phyloP scores from a whole-genome alignment of 2,797 vertebrate genomes.

The Myotis pilosus region DNA sequence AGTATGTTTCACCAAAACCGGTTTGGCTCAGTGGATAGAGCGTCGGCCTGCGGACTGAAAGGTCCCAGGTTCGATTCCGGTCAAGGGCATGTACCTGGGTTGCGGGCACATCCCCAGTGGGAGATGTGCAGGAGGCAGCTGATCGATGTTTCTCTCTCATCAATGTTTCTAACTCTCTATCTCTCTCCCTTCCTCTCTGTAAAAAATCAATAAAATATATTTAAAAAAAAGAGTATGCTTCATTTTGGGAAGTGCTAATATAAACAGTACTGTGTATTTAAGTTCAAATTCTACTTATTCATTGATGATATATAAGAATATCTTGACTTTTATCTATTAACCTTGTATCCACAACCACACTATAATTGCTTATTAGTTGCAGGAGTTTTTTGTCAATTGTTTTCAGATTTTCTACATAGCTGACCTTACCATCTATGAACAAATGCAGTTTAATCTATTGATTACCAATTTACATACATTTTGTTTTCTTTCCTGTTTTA shows the following conservation, averaged over 20 bases:
- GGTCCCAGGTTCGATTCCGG: no score
- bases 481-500: background rate
- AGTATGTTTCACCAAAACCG: no score
- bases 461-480: background rate
- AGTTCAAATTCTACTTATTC: background rate
- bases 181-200: no score
- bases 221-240: background rate
- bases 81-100: no score
- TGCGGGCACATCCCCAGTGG: no score
- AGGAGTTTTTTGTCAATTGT: background rate
- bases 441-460: background rate
- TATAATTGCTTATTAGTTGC: background rate
- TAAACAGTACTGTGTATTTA: background rate
- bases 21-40: no score
- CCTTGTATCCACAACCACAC: background rate
- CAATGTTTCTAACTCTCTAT: no score
- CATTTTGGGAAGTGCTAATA: background rate
- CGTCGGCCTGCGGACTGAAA: no score
- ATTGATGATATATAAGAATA: background rate
- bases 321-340: background rate
- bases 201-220: no score
- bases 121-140: no score
- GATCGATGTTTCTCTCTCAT: no score
- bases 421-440: background rate
- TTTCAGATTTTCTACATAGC: background rate